These are phyloP conservation scores for Syrphus vitripennis DNA, from an alignment of 2,888 invertebrate genomes.

Conservation along the genomic window DNA sequence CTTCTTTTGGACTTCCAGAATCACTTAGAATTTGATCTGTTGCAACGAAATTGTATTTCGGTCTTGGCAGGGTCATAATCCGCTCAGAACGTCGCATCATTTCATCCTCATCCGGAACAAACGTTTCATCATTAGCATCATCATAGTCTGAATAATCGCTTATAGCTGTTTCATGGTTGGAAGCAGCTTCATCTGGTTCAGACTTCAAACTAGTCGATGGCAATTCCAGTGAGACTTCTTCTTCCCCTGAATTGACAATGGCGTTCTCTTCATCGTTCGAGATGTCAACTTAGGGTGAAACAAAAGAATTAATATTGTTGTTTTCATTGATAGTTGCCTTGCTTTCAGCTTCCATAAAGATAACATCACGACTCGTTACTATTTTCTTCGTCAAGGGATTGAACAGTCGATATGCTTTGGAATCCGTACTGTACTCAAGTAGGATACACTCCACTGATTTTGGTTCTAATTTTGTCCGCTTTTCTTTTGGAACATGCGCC, in stretches of 20 bases:
- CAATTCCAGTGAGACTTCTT: conserved; percentile 9
- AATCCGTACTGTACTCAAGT: no score
- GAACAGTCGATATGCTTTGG: no score
- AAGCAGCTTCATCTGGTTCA: conserved; percentile 1
- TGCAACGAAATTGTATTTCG: conserved; percentile 15
- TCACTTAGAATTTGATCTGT: not conserved
- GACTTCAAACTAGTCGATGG: conserved; percentile 5
- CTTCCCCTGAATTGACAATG: conserved; percentile 20
- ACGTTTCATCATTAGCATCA: conserved; percentile 14
- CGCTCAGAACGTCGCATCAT: conserved; percentile 22
- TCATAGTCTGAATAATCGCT: conserved; percentile 18
- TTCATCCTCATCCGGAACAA: no score
- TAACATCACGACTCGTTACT: no score
- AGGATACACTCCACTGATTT: no score
- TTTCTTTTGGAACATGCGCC: no score
- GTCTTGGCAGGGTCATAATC: not conserved
- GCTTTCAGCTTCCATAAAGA: no score
- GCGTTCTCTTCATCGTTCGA: not conserved
- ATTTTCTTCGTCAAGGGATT: no score
- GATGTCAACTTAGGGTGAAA: no score
- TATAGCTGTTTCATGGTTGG: not conserved
- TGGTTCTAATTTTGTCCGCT: no score
- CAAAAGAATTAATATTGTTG: no score
- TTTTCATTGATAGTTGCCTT: no score
- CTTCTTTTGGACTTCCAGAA: conserved; percentile 18